These are phyloP conservation scores for Oncorhynchus nerka DNA, from an alignment of 2,113 vertebrate genomes.

Conservation along the genomic window DNA sequence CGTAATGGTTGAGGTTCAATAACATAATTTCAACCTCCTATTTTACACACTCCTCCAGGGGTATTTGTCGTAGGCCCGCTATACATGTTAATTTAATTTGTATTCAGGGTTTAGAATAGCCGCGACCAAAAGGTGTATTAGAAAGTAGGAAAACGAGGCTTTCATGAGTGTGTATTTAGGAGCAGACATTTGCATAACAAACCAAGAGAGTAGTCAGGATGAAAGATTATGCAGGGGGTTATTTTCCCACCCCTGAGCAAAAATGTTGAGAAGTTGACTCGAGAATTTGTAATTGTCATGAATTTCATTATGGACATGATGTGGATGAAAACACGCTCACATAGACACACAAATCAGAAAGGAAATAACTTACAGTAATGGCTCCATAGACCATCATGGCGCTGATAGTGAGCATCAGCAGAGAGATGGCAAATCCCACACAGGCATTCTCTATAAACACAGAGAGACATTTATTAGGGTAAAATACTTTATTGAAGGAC, in stretches of 20 bases:
- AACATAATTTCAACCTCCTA: not conserved
- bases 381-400: conserved; percentile 99
- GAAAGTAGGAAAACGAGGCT: not conserved
- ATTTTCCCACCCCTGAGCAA: not conserved
- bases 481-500: not conserved
- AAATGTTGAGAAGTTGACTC: not conserved
- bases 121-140: not conserved
- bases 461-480: not conserved
- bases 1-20: not conserved
- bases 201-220: not conserved
- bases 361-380: conserved; percentile 85
- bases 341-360: conserved; percentile 2
- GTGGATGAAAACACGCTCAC: not conserved
- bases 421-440: conserved; percentile 93
- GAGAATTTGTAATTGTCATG: not conserved
- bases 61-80: not conserved
- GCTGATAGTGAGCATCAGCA: conserved; percentile 99
- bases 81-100: not conserved
- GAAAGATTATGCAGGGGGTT: not conserved
- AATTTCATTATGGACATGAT: not conserved
- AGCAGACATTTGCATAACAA: conserved; percentile 31
- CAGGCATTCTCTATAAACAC: conserved; percentile 88
- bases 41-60: not conserved
- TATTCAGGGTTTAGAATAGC: not conserved
- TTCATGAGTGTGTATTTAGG: not conserved